phyloP scores from a whole-genome alignment of 2,888 invertebrate species.

The Anthophora plumipes region DNA sequence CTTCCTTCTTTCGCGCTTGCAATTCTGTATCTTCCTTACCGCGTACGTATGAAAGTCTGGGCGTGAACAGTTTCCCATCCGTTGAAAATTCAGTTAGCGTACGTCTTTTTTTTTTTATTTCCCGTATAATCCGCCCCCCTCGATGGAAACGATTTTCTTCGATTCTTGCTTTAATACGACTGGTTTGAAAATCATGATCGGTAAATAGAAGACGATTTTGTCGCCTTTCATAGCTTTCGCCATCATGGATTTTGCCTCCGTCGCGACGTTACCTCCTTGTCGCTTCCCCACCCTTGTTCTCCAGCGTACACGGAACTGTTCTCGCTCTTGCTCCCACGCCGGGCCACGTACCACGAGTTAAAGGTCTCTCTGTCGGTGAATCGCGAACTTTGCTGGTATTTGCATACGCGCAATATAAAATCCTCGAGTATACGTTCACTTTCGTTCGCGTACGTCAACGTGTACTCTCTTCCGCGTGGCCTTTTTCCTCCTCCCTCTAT shows the following conservation, averaged over 20 bases:
- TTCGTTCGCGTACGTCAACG: slow-evolving; percentile 8
- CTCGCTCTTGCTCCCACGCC: not conserved
- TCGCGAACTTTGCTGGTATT: slow-evolving; percentile 7
- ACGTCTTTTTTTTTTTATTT: too few relatives aligned
- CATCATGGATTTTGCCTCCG: not conserved
- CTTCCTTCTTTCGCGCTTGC: slow-evolving; percentile 46
- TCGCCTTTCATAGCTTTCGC: not conserved
- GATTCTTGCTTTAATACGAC: not conserved
- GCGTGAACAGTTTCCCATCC: too few relatives aligned
- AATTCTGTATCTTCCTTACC: too few relatives aligned
- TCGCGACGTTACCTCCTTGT: not conserved
- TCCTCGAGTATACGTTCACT: slow-evolving; percentile 24
- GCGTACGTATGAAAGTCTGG: too few relatives aligned
- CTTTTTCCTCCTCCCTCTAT: not conserved
- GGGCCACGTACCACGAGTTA: not conserved
- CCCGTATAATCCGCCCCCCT: too few relatives aligned
- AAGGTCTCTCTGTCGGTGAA: slow-evolving; percentile 7
- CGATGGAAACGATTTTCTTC: not conserved
- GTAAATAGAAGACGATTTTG: too few relatives aligned
- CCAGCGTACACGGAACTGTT: slow-evolving; percentile 14
- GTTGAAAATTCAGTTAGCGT: too few relatives aligned
- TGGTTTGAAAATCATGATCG: not conserved
- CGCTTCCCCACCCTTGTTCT: not conserved
- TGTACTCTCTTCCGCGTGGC: slow-evolving; percentile 26
- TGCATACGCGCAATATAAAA: slow-evolving; percentile 19